Conservation (phyloP, 1,140 invertebrate genomes). For the Drosophila obscura region DNA sequence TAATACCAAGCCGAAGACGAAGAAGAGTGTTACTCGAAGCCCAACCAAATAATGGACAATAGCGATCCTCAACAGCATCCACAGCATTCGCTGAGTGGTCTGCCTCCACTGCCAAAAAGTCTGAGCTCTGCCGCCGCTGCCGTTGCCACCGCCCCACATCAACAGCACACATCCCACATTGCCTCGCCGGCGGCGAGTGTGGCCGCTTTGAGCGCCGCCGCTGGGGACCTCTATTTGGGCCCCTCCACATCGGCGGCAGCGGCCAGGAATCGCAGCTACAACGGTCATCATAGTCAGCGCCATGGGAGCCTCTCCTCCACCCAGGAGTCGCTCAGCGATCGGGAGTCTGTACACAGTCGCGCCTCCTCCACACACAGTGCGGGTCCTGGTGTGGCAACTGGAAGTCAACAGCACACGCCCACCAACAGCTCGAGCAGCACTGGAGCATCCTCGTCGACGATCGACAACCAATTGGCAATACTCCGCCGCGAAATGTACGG, state of each 20-base stretch:
- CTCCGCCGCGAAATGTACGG: conserved; percentile 94
- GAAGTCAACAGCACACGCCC: conserved; percentile 32
- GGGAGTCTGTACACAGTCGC: conserved; percentile 77
- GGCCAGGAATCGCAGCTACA: conserved; percentile 63
- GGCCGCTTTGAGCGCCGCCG: conserved; percentile 51
- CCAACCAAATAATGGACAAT: conserved; percentile 66
- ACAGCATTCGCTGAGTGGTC: conserved; percentile 85
- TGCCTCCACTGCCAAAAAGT: conserved; percentile 93
- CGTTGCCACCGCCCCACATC: conserved; percentile 29
- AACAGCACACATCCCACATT: conserved; percentile 19
- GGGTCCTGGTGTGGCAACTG: conserved; percentile 18
- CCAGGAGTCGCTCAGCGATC: conserved; percentile 76
- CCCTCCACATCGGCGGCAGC: conserved; percentile 71
- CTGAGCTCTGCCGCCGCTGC: conserved; percentile 89
- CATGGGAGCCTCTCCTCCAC: conserved; percentile 73
- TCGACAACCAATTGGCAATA: conserved; percentile 92
- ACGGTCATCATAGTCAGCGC: conserved; percentile 56
- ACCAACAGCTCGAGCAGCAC: conserved; percentile 54
- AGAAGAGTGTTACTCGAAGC: conserved; percentile 13
- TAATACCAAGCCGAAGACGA: background rate
- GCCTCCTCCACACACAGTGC: conserved; percentile 77
- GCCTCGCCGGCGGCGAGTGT: conserved; percentile 45
- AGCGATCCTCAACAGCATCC: conserved; percentile 47
- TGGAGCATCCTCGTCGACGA: conserved; percentile 86
- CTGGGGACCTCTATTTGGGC: conserved; percentile 70